These are phyloP conservation scores for Drosophila greeni DNA, from an alignment of 2,888 invertebrate genomes.

Conservation along the genomic window DNA sequence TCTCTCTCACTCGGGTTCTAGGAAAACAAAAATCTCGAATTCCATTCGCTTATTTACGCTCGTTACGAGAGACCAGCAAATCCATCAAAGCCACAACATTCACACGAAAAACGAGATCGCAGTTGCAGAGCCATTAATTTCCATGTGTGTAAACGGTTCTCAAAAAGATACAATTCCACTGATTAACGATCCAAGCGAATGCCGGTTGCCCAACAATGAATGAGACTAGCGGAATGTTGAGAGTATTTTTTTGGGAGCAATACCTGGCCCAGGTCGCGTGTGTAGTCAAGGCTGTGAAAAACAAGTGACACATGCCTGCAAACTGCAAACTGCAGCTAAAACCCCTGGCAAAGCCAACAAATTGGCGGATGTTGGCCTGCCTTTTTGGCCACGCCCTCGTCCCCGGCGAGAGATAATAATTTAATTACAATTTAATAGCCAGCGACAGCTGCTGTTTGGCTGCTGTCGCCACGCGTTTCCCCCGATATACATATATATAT, in stretches of 20 bases:
- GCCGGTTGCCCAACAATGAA: constrained; percentile 7
- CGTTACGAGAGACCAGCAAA: constrained; percentile 22
- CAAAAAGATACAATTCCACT: constrained; percentile 23
- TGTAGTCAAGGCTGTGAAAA: constrained; percentile 35
- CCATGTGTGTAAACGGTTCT: constrained; percentile 17
- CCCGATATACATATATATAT: constrained; percentile 19
- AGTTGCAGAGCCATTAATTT: constrained; percentile 30
- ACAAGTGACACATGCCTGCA: constrained; percentile 30
- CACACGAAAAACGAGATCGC: constrained; percentile 39
- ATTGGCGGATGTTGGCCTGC: constrained; percentile 57
- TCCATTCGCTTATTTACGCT: constrained; percentile 30
- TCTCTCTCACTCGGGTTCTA: not conserved
- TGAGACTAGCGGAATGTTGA: constrained; percentile 19
- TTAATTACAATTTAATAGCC: constrained; percentile 65
- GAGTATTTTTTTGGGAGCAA: constrained; percentile 16
- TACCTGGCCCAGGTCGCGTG: constrained; percentile 34
- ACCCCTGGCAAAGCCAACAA: constrained; percentile 31
- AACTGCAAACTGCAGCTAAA: constrained; percentile 28
- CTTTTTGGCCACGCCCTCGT: constrained; percentile 40
- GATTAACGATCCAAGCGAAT: constrained; percentile 21
- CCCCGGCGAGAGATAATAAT: constrained; percentile 57
- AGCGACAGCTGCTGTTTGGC: constrained; percentile 31
- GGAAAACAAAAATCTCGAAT: constrained; percentile 31
- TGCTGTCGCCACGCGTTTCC: constrained; percentile 42
- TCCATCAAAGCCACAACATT: constrained; percentile 32